Conservation (phyloP, 1,140 invertebrate genomes). For the Sarcophaga bullata region DNA sequence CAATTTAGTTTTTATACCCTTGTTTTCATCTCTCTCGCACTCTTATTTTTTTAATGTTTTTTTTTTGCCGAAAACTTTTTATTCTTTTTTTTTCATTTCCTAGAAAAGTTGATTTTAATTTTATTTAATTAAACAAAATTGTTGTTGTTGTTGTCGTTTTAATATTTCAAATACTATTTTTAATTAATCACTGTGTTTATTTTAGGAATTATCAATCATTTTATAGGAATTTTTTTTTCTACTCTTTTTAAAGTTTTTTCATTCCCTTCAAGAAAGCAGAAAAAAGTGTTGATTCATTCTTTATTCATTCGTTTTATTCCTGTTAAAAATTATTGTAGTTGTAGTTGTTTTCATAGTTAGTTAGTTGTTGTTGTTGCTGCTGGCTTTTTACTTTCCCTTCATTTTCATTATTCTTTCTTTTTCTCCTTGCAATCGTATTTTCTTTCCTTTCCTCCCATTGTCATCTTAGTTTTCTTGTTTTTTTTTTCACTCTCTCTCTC, state of each 20-base stretch:
- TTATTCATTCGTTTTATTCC: not conserved
- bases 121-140: not conserved
- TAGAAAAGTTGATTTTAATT: not conserved
- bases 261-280: not conserved
- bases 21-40: not conserved
- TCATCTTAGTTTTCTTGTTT: not conserved
- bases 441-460: not conserved
- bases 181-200: not conserved
- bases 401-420: conserved; percentile 2
- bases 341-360: no score
- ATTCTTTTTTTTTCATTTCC: not conserved
- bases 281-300: conserved; percentile 24
- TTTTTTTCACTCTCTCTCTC: not conserved
- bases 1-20: not conserved
- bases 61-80: no score
- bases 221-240: not conserved
- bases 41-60: not conserved
- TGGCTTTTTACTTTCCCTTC: conserved; percentile 12
- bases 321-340: no score
- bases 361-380: not conserved
- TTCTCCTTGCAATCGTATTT: not conserved
- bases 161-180: not conserved
- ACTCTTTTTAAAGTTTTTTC: not conserved
- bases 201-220: not conserved
- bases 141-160: no score